These are phyloP conservation scores for Apis laboriosa DNA, from an alignment of 1,140 invertebrate genomes.

Conservation along the genomic window DNA sequence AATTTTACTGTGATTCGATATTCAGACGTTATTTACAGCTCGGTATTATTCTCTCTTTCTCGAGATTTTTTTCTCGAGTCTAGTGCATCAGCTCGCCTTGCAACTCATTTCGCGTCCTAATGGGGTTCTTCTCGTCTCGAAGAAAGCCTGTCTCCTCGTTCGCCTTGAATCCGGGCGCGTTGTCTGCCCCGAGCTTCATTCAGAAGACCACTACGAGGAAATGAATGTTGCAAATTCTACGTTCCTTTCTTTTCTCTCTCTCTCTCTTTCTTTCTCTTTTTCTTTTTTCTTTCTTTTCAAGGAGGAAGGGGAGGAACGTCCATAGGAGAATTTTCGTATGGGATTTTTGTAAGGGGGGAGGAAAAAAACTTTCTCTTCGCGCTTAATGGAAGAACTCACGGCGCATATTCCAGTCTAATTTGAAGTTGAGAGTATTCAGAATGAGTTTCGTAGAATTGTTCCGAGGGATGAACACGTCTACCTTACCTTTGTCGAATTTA, in stretches of 20 bases:
- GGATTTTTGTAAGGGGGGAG: background rate
- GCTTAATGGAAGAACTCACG: background rate
- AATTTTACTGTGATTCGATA: constrained; percentile 43
- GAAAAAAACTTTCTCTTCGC: background rate
- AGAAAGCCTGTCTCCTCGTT: constrained; percentile 10
- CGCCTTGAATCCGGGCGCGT: background rate
- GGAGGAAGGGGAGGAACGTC: background rate
- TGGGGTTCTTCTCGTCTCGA: constrained; percentile 23
- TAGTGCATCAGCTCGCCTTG: background rate
- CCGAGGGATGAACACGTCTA: background rate
- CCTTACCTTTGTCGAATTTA: too few relatives aligned
- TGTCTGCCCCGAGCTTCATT: constrained; percentile 7
- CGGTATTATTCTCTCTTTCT: constrained; percentile 24
- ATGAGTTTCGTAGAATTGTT: background rate
- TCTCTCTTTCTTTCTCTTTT: too few relatives aligned
- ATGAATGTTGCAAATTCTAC: background rate
- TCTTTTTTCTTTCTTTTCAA: too few relatives aligned
- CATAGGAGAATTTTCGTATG: background rate
- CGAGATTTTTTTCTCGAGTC: background rate
- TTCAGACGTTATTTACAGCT: constrained; percentile 20
- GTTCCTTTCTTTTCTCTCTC: background rate
- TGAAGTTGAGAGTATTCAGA: background rate
- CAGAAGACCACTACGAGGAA: background rate
- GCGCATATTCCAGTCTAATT: background rate
- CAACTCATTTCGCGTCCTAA: constrained; percentile 15